phyloP scores from a whole-genome alignment of 2,797 vertebrate genomes.

The Falco berigora region DNA sequence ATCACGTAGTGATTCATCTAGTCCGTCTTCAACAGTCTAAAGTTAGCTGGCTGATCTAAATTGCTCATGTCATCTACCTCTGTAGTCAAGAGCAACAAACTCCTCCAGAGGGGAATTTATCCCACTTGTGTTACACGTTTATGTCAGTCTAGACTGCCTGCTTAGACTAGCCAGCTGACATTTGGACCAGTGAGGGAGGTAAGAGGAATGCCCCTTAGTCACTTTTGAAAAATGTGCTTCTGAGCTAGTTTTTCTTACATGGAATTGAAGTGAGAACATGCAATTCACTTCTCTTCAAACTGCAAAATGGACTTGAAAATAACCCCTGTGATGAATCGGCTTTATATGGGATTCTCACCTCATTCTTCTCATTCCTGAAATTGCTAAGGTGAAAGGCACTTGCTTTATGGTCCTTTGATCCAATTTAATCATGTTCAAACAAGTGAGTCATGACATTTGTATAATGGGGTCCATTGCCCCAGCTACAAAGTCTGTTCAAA shows the following conservation, averaged over 20 bases:
- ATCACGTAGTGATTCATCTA: slow-evolving; percentile 42
- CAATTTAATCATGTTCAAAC: slow-evolving; percentile 42
- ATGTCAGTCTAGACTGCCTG: slow-evolving; percentile 1
- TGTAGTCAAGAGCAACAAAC: slow-evolving; percentile 15
- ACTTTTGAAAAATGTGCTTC: slow-evolving; percentile 46
- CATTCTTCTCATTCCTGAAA: slow-evolving; percentile 56
- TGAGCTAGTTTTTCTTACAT: slow-evolving; percentile 22
- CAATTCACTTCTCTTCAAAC: slow-evolving; percentile 18
- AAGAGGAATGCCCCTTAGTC: slow-evolving; percentile 56
- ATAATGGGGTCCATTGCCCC: slow-evolving; percentile 35
- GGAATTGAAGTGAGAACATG: not conserved
- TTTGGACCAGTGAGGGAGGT: slow-evolving; percentile 45
- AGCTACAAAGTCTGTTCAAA: slow-evolving; percentile 18
- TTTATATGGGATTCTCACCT: slow-evolving; percentile 7
- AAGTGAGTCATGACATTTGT: slow-evolving; percentile 49
- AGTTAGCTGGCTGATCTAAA: not conserved
- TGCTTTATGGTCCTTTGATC: slow-evolving; percentile 44
- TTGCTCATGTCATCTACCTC: slow-evolving; percentile 20
- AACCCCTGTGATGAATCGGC: slow-evolving; percentile 9
- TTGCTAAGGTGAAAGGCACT: slow-evolving; percentile 57
- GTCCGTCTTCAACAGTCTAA: not conserved
- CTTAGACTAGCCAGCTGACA: slow-evolving; percentile 25
- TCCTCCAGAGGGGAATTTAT: slow-evolving; percentile 3
- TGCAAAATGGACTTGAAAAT: slow-evolving; percentile 14
- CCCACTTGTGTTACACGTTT: not conserved